Base-by-base conservation (phyloP, 2,888 invertebrate genomes). In the Tromatobia lineatoria region DNA sequence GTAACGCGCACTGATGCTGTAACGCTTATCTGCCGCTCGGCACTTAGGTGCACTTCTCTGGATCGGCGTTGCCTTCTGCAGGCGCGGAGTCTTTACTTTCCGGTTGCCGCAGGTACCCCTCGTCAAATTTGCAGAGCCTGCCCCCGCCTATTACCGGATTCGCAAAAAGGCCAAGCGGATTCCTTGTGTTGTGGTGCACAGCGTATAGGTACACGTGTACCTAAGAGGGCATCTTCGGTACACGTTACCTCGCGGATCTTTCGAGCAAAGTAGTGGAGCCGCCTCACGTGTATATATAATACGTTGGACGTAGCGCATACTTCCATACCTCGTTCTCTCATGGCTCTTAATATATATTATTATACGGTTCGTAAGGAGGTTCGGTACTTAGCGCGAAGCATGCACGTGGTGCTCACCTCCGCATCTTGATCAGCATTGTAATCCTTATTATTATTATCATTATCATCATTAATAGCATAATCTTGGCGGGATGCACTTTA, bases 281-380 rank as follows among this genome's bases (percentile, higher is more conserved):
- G 61, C 78, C 23, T 54, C 75, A 13, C 74, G 54, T 69, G 78
- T 74, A 73, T 64, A 82, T 74, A 73, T 64, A 78, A 78, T 78
- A 67, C 34, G 20, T 42, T 61, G 57, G 73, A 57, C 50, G 67
- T 50, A 50, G n/a, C 7, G n/a, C 50, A 6, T n/a, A 15, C 50
- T 18, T n/a, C 47, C 66, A 71, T 59, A 61, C 66, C 25, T 61
- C 69, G 78, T 73, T 47, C 77, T 67, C 77, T 54, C 57, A 76
- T 83, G 75, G 66, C 70, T 70, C 83, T 67, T 83, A 83, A 83
- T 83, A 45, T 80, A 75, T 83, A 83, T 83, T 80, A 83, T 83
- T 83, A 83, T 59, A 66, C 38, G 71, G 57, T 66, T 83, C 76
- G 42, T 67, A 66, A 76, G 66, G 50, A 71, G 71, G 71, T 73